Conservation (phyloP, 2,888 invertebrate species). For the Aphodius sticticus region DNA sequence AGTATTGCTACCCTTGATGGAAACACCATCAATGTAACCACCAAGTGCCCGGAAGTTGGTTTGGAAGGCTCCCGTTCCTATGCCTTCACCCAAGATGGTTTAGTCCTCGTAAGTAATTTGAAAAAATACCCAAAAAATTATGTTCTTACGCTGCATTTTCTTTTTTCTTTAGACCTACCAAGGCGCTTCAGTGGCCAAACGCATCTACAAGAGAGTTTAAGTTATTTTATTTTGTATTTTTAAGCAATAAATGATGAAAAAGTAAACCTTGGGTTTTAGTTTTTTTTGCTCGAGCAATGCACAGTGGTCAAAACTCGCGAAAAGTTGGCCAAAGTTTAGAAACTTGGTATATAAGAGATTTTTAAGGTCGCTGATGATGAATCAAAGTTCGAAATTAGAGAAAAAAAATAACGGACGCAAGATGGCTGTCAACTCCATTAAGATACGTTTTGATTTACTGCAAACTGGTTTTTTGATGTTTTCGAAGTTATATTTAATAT, state of each 20-base stretch:
- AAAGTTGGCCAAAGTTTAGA: no score
- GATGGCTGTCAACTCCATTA: no score
- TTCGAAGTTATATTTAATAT: no score
- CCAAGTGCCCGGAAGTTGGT: constrained; percentile 26
- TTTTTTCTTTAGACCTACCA: constrained; percentile 17
- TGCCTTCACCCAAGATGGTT: constrained; percentile 18
- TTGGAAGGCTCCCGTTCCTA: constrained; percentile 20
- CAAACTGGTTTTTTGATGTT: no score
- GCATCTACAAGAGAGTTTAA: constrained; percentile 29
- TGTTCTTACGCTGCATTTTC: no score
- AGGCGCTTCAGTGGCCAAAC: constrained; percentile 18
- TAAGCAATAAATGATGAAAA: constrained; percentile 8
- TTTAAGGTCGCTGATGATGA: no score
- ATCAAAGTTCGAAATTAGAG: no score
- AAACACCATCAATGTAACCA: constrained; percentile 40
- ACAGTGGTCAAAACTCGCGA: no score
- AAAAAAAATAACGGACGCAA: no score
- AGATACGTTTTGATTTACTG: no score
- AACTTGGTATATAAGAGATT: no score
- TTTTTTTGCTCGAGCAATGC: no score
- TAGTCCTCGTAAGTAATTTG: constrained; percentile 19
- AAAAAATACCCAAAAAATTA: background rate
- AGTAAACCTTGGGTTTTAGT: background rate
- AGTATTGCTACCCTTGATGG: constrained; percentile 40
- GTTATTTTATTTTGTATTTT: constrained; percentile 13